Percentiles rank a stretch among this genome's conserved stretches.
phyloP scores from a whole-genome alignment of 2,797 vertebrate genomes.

The Aldrovandia affinis region DNA sequence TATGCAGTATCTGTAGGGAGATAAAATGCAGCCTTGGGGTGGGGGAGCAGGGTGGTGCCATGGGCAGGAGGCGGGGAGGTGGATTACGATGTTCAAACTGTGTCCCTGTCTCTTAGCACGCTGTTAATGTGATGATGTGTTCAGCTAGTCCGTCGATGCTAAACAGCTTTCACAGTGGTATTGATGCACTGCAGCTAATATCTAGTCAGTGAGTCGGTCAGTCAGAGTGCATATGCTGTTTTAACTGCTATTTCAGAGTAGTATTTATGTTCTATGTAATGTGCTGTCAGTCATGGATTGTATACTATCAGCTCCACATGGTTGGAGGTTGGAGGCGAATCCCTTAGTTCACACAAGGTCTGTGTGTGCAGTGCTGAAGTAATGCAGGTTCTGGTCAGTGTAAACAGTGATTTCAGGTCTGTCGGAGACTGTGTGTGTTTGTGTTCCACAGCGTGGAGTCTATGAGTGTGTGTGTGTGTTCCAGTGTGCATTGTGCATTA shows the following conservation, averaged over 20 bases:
- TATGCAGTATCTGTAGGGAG: slow-evolving; percentile 38
- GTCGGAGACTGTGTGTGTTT: not conserved
- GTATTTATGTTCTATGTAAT: not conserved
- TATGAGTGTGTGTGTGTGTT: not conserved
- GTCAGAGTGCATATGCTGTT: not conserved
- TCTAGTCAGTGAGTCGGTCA: not conserved
- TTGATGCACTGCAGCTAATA: not conserved
- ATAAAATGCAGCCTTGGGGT: slow-evolving; percentile 45
- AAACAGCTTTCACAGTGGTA: not conserved
- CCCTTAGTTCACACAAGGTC: not conserved
- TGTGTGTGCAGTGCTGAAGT: not conserved
- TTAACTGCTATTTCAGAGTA: not conserved
- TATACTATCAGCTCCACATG: not conserved
- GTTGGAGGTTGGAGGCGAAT: not conserved
- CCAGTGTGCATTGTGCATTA: too few relatives aligned
- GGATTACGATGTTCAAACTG: too few relatives aligned
- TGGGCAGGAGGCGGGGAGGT: slow-evolving; percentile 23
- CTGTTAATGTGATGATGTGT: not conserved
- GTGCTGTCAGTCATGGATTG: not conserved
- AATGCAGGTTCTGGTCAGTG: not conserved
- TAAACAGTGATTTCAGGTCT: too few relatives aligned
- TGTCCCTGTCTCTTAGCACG: not conserved
- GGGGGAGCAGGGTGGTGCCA: not conserved
- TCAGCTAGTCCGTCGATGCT: not conserved
- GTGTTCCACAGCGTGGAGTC: not conserved